Evolutionary conservation across 1,140 invertebrate genomes (phyloP), one percentile per base, ranked within the genome.

Genomic region (Ruditapes philippinarum): DNA sequence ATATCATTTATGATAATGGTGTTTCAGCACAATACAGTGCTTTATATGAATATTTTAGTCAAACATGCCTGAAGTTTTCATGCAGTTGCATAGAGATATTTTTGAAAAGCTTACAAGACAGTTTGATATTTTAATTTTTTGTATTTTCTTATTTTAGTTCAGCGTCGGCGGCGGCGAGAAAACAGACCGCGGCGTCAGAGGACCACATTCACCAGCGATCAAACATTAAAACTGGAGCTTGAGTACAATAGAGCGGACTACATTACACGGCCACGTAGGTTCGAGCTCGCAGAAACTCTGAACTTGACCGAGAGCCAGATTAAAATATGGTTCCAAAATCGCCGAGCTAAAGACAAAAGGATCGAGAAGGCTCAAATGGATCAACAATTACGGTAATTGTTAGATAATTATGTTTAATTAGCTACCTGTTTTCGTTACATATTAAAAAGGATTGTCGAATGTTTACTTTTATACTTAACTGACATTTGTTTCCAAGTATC

Each of bases 291-390:
- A 0, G 97, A 98, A 88, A 96, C 97, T 0, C 95, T 99, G 33
- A 96, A 97, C 68, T 96, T 99, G 11, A 98, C 98, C 2, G 99
- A 99, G 95, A 99, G 98, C 31, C 94, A 95, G 81, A 94, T 94
- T 83, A 95, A 94, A 83, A 94, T 93, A 36, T 95, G 99, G 99
- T 99, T 99, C 94, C 99, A 99, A 96, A 99, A 99, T 95, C 96
- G 98, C 70, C 96, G 98, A 90, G 98, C 98, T 12, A 99, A 99
- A 95, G 98, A 99, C 94, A 99, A 99, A 96, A 96, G 98, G 73
- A 98, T 99, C 86, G 98, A 99, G 94, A 99, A 99, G 94, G 98
- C 98, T 0, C 98, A 99, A 82, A 96, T 98, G 38, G 98, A 99
- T 96, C 98, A 99, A 93, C 98, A 99, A 90, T 98, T 98, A 95